A percentile compares a stretch with the other conserved stretches of the same genome.
These are phyloP conservation scores for Chiloscyllium plagiosum DNA, from an alignment of 2,113 vertebrate species.

Conservation along the genomic window DNA sequence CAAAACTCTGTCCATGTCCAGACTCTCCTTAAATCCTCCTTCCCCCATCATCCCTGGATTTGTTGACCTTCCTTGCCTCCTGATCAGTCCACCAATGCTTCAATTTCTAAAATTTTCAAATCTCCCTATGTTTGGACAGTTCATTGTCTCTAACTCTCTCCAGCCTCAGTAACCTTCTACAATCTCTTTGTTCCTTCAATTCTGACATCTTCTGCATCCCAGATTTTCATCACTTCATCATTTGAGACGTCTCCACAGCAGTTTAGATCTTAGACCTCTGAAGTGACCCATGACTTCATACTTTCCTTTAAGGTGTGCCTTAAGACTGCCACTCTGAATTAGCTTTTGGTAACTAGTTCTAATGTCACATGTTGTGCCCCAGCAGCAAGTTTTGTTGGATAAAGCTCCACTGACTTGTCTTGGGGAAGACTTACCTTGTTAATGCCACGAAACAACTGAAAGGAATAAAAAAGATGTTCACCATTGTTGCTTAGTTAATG, in stretches of 20 bases:
- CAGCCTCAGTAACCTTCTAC: background rate
- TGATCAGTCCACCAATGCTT: too few relatives aligned
- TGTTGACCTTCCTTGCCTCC: too few relatives aligned
- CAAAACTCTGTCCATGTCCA: too few relatives aligned
- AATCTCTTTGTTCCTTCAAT: background rate
- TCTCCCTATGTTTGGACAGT: too few relatives aligned
- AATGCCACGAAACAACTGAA: background rate
- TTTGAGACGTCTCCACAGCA: background rate
- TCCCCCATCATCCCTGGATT: too few relatives aligned
- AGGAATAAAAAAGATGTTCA: background rate
- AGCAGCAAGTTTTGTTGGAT: background rate
- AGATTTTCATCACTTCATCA: background rate
- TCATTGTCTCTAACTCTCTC: background rate
- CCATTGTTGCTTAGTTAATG: background rate
- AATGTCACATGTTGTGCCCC: background rate
- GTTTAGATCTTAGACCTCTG: background rate
- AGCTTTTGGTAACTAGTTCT: background rate
- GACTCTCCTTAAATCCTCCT: too few relatives aligned
- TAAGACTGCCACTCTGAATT: background rate
- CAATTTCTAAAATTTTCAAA: too few relatives aligned
- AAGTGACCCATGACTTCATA: background rate
- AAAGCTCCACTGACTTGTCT: background rate
- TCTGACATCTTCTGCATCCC: background rate
- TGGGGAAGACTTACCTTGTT: background rate
- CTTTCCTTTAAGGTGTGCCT: background rate